Evolutionary conservation across 2,113 vertebrate genomes (phyloP).

Genomic region (Camelus dromedarius): DNA sequence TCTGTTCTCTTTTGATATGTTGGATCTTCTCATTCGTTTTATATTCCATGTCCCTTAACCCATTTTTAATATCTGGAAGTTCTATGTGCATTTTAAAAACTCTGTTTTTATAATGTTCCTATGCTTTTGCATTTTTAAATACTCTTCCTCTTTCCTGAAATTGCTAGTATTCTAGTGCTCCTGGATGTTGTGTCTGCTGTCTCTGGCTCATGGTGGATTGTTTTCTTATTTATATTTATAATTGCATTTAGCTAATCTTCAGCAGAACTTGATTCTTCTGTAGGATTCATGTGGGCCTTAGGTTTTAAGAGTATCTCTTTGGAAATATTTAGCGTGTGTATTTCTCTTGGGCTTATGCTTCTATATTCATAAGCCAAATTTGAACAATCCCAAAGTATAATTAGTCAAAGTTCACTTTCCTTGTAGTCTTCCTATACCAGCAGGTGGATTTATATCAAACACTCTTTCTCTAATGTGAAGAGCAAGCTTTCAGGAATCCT

Average conservation of each 20-base stretch:
- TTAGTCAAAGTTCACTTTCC: background rate
- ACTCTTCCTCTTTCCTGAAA: background rate
- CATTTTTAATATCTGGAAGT: background rate
- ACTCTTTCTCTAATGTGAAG: background rate
- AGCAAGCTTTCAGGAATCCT: constrained; percentile 3
- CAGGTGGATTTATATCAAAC: background rate
- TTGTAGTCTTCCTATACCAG: background rate
- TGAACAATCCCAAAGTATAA: background rate
- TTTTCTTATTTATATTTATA: background rate
- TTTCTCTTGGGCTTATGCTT: background rate
- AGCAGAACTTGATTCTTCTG: background rate
- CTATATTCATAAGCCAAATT: background rate
- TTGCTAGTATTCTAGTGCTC: background rate
- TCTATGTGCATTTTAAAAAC: background rate
- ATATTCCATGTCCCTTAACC: background rate
- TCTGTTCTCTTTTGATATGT: background rate
- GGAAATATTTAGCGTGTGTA: background rate
- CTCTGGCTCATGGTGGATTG: background rate
- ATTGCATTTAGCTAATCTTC: background rate
- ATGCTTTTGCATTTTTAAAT: constrained; percentile 2
- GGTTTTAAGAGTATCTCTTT: background rate
- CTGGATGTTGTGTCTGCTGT: background rate
- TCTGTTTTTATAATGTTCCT: background rate
- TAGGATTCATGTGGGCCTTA: background rate
- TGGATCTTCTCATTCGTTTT: background rate